Evolutionary conservation across 2,888 invertebrate genomes (phyloP).

Genomic region (Lissocephala sabroskyi): DNA sequence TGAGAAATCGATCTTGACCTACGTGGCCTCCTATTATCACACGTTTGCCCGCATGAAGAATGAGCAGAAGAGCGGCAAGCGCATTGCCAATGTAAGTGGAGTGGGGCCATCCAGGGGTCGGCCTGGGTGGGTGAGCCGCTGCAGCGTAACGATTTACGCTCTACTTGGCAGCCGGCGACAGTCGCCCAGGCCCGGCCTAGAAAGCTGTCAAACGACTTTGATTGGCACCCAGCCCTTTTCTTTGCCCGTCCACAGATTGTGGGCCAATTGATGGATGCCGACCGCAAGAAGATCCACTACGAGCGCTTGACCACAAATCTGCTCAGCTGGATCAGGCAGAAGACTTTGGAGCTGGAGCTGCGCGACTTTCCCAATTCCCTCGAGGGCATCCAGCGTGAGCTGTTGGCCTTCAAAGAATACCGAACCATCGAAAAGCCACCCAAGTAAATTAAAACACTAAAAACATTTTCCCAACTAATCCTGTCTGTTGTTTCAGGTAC

Average conservation of each 20-base stretch:
- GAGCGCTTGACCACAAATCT: constrained; percentile 87
- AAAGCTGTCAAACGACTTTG: constrained; percentile 41
- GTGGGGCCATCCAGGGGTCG: constrained; percentile 16
- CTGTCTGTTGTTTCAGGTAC: too few species aligned
- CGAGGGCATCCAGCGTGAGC: constrained; percentile 93
- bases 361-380: constrained; percentile 94
- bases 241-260: constrained; percentile 93
- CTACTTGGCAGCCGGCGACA: constrained; percentile 43
- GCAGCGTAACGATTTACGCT: constrained; percentile 64
- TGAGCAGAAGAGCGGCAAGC: constrained; percentile 96
- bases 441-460: constrained; percentile 77
- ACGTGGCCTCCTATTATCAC: constrained; percentile 99
- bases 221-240: constrained; percentile 3
- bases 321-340: constrained; percentile 93
- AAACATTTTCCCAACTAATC: background rate
- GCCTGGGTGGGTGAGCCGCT: constrained; percentile 30
- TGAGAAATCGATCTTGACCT: constrained; percentile 99
- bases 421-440: constrained; percentile 98
- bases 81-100: constrained; percentile 92
- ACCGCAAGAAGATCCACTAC: constrained; percentile 92
- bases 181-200: constrained; percentile 34
- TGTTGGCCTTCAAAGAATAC: constrained; percentile 94
- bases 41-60: constrained; percentile 99
- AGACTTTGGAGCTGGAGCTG: constrained; percentile 86
- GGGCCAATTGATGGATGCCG: constrained; percentile 95